Evolutionary conservation across 1,140 invertebrate genomes (phyloP).

Genomic region (Drosophila fuyamai): DNA sequence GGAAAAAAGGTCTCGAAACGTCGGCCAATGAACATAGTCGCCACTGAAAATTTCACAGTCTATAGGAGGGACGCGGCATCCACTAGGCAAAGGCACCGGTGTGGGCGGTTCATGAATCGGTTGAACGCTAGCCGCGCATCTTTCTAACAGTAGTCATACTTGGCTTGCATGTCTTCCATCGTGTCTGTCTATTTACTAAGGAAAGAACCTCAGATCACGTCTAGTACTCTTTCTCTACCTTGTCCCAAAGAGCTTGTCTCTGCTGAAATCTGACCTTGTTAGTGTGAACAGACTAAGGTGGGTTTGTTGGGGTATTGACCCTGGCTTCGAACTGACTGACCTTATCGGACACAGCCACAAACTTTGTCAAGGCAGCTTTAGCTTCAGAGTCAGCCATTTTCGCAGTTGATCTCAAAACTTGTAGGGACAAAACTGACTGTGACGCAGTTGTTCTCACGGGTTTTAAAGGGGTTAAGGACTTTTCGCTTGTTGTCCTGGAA

Average conservation of each 20-base stretch:
- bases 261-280: background rate
- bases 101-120: no score
- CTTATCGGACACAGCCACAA: background rate
- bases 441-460: no score
- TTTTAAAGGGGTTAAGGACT: background rate
- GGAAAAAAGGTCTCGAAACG: no score
- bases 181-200: no score
- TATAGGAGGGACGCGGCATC: background rate
- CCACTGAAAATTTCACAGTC: background rate
- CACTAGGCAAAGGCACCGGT: no score
- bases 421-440: background rate
- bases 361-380: background rate
- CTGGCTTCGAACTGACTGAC: background rate
- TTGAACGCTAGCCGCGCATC: no score
- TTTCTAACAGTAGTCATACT: background rate
- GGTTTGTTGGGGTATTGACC: background rate
- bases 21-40: no score
- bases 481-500: no score
- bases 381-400: background rate
- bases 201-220: no score
- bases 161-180: no score
- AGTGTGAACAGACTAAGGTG: background rate
- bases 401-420: background rate
- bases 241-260: background rate
- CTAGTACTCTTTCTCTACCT: background rate